Evolutionary conservation across 2,113 vertebrate species (phyloP), one percentile per base, ranked within the genome.

Genomic region (Hippocampus mohnikei): DNA sequence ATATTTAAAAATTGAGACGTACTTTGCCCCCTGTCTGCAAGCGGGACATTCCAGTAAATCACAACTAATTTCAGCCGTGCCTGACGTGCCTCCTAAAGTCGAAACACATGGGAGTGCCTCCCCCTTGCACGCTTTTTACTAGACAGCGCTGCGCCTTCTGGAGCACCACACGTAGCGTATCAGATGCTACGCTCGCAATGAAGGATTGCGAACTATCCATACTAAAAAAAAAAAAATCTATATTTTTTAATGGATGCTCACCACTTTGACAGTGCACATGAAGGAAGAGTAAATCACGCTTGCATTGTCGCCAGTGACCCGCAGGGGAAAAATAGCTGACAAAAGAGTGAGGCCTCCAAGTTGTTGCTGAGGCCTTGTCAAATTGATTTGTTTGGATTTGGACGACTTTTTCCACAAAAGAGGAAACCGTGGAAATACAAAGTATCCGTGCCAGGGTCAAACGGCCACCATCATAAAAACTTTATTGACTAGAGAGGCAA

Each of bases 11-110:
- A n/a, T 25, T 13, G n/a, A 69, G 61, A 56, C 66, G 56, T 80
- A 75, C 71, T 71, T 71, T 76, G 37, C 66, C 58, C 67, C 59
- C 62, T 79, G 77, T 67, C 66, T 70, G 74, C 77, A 79, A 85
- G 84, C 84, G 75, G 80, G 81, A 83, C 84, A 87, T 89, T 89
- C 89, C 87, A 80, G 87, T 89, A 87, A 89, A 89, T 90, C 87
- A 86, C 84, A 85, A 86, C 85, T 86, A 86, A 90, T 89, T 87
- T 89, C 86, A 88, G 85, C 78, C 75, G 78, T 78, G 83, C 81
- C 84, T 85, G 89, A 90, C 85, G 71, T 86, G 87, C 88, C 78
- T 84, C 63, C 82, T 88, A 85, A 90, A 90, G 85, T 86, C 87
- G 81, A 89, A 90, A 90, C 87, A 89, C 86, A 89, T 90, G 89